Percentiles rank a stretch among this genome's conserved stretches.
Conservation (phyloP, 2,797 vertebrate species). For the Fringilla coelebs region DNA sequence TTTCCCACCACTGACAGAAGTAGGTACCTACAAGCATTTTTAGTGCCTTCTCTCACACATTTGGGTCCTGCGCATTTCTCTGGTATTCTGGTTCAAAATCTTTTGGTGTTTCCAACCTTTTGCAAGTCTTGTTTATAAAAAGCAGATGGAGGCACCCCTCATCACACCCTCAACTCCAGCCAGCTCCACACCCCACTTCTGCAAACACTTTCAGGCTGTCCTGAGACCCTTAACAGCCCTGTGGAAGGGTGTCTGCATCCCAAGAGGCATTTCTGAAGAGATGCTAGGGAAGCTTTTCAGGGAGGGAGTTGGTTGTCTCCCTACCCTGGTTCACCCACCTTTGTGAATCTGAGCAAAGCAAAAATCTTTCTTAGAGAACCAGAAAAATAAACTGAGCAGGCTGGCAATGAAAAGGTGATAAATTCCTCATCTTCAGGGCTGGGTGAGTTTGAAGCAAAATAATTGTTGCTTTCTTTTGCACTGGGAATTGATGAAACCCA, state of each 20-base stretch:
- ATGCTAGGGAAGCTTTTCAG: background rate
- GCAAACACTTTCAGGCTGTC: background rate
- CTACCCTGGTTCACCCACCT: rapidly evolving
- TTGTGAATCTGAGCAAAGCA: background rate
- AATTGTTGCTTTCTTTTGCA: conserved; percentile 1
- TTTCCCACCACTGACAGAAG: background rate
- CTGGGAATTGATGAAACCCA: background rate
- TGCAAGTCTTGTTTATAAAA: background rate
- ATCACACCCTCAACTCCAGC: rapidly evolving
- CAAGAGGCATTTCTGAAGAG: background rate
- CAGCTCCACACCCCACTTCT: background rate
- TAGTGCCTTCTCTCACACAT: rapidly evolving
- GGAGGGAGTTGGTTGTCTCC: background rate
- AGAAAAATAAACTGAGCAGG: background rate
- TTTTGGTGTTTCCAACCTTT: background rate
- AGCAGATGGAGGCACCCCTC: background rate
- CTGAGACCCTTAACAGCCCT: background rate
- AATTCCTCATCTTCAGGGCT: conserved; percentile 3
- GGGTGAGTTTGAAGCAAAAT: background rate
- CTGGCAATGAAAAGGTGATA: background rate
- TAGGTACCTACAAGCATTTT: background rate
- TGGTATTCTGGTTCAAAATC: background rate
- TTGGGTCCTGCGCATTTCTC: background rate
- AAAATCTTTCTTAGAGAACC: background rate
- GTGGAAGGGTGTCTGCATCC: background rate